phyloP scores from a whole-genome alignment of 1,140 invertebrate species.

The Phocides pigmalion region DNA sequence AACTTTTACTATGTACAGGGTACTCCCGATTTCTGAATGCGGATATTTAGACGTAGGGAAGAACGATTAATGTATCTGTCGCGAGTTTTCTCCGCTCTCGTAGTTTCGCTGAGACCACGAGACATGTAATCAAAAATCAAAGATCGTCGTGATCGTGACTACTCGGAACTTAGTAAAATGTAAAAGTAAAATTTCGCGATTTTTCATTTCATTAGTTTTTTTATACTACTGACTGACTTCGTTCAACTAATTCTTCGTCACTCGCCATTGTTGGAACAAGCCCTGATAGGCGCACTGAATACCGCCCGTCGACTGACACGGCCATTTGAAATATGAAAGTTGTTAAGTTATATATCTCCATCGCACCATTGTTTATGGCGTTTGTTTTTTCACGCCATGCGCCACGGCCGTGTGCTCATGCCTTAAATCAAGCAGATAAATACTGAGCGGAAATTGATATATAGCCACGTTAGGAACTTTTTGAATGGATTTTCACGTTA shows the following conservation, averaged over 20 bases:
- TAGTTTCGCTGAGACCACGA: no score
- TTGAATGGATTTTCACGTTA: slow-evolving; percentile 25
- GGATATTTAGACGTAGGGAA: no score
- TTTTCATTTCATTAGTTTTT: neutral
- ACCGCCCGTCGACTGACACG: slow-evolving; percentile 51
- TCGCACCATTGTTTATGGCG: slow-evolving; percentile 60
- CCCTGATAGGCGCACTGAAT: slow-evolving; percentile 11
- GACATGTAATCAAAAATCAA: no score
- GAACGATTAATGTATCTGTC: no score
- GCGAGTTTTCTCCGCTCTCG: no score
- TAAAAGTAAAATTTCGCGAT: no score
- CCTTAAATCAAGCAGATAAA: slow-evolving; percentile 61
- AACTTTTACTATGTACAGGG: no score
- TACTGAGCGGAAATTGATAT: slow-evolving; percentile 45
- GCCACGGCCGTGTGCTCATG: slow-evolving; percentile 55
- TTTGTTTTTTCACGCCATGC: slow-evolving; percentile 57
- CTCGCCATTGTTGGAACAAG: neutral
- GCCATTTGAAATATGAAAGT: slow-evolving; percentile 75
- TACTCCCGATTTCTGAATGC: no score
- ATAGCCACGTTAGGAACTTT: slow-evolving; percentile 42
- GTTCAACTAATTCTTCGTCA: slow-evolving; percentile 3
- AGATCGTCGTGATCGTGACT: no score
- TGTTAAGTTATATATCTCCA: slow-evolving; percentile 70
- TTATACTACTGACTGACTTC: no score
- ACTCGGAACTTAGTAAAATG: no score